These are phyloP conservation scores for Ctenomys sociabilis DNA, from an alignment of 2,113 vertebrate species.

Conservation along the genomic window DNA sequence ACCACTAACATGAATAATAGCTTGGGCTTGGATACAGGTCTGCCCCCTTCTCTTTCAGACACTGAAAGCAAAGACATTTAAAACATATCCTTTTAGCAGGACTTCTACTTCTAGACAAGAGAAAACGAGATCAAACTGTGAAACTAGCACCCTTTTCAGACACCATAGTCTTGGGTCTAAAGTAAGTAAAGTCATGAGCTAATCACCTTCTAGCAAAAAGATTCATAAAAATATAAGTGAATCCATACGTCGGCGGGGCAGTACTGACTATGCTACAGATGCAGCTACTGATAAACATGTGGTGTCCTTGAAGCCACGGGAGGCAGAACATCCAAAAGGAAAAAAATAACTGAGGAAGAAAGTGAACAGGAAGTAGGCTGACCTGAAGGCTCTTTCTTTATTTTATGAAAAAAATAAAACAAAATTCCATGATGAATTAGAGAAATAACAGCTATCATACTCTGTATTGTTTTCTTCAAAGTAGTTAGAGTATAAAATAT, in stretches of 20 bases:
- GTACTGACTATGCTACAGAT: slow-evolving; percentile 66
- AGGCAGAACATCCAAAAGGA: slow-evolving; percentile 84
- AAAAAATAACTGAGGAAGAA: slow-evolving; percentile 83
- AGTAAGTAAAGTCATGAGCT: slow-evolving; percentile 78
- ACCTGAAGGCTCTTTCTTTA: slow-evolving; percentile 74
- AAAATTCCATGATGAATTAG: not conserved
- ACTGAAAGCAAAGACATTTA: slow-evolving; percentile 75
- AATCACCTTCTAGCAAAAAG: slow-evolving; percentile 77
- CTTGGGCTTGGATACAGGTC: slow-evolving; percentile 61
- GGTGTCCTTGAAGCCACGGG: slow-evolving; percentile 67
- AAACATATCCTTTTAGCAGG: slow-evolving; percentile 77
- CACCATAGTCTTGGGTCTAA: slow-evolving; percentile 48
- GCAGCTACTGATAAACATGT: slow-evolving; percentile 66
- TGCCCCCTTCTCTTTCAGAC: slow-evolving; percentile 82
- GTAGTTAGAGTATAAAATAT: not conserved
- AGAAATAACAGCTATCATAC: not conserved
- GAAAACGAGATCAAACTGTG: not conserved
- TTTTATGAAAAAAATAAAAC: not conserved
- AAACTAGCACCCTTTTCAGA: not conserved
- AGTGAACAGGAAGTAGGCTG: slow-evolving; percentile 69
- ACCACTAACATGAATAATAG: slow-evolving; percentile 78
- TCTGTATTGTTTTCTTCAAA: not conserved
- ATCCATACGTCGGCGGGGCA: slow-evolving; percentile 56
- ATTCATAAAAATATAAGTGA: slow-evolving; percentile 79
- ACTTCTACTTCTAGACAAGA: slow-evolving; percentile 56